Evolutionary conservation across 2,888 invertebrate genomes (phyloP).

Genomic region (Leucozona laternaria): DNA sequence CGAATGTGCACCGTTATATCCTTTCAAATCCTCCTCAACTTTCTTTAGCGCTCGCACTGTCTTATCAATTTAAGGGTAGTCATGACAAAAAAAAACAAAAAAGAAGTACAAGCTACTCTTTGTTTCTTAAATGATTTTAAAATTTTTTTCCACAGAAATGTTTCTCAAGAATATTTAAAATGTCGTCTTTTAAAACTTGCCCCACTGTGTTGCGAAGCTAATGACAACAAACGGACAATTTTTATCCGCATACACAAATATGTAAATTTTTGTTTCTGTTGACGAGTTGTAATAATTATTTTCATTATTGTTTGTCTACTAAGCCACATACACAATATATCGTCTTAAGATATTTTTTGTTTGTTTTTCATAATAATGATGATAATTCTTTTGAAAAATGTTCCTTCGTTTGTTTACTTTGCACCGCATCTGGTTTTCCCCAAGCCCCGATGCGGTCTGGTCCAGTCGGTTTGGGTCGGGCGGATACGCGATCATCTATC

Average conservation of each 20-base stretch:
- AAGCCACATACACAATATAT: slow-evolving; percentile 27
- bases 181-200: background rate
- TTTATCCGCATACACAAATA: slow-evolving; percentile 17
- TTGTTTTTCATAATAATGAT: slow-evolving; percentile 42
- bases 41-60: too few species aligned
- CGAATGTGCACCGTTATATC: too few species aligned
- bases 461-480: background rate
- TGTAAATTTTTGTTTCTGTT: slow-evolving; percentile 42
- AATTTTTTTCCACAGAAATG: too few species aligned
- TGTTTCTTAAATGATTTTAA: too few species aligned
- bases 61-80: too few species aligned
- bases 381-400: slow-evolving; percentile 49
- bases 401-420: slow-evolving; percentile 11
- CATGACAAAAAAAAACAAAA: too few species aligned
- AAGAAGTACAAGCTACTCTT: too few species aligned
- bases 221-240: background rate
- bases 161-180: background rate
- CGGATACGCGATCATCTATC: slow-evolving; percentile 17
- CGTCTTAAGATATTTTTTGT: slow-evolving; percentile 45
- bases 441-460: background rate
- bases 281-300: slow-evolving; percentile 56
- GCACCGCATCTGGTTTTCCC: background rate
- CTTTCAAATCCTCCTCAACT: too few species aligned
- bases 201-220: background rate
- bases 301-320: slow-evolving; percentile 55